These are phyloP conservation scores for Syngnathoides biaculeatus DNA, from an alignment of 2,113 vertebrate genomes.

Conservation along the genomic window DNA sequence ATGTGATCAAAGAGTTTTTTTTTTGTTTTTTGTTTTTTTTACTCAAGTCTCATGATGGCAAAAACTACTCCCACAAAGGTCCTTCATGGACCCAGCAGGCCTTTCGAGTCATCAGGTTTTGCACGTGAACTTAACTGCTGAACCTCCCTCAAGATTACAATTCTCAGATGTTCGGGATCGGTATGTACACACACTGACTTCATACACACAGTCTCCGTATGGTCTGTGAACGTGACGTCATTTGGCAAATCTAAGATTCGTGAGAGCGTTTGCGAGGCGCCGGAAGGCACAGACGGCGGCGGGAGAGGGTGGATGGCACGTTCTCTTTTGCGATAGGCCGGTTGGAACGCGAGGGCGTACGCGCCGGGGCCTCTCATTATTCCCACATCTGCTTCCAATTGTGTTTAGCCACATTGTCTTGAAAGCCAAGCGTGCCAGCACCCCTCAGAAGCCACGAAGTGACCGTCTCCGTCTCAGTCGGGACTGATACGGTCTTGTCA, in stretches of 20 bases:
- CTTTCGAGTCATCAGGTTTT: neutral
- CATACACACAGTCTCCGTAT: neutral
- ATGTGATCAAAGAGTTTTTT: no score
- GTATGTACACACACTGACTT: neutral
- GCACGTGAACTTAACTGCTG: no score
- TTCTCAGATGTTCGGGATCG: neutral
- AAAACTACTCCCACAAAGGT: no score
- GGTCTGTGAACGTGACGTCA: neutral
- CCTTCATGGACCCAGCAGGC: neutral
- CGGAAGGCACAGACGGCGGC: neutral
- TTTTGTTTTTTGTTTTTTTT: no score
- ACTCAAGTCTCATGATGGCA: no score
- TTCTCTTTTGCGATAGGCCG: slow-evolving; percentile 41
- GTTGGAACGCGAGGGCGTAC: slow-evolving; percentile 25
- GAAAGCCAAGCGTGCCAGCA: slow-evolving; percentile 1
- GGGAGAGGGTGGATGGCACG: neutral
- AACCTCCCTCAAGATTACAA: neutral
- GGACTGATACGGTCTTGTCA: no score
- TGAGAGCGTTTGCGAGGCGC: neutral
- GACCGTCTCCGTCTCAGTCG: neutral
- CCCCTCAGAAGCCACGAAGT: neutral
- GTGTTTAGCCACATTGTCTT: neutral
- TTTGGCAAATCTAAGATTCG: neutral
- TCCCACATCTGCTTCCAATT: slow-evolving; percentile 64
- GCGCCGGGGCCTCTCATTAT: slow-evolving; percentile 1